Evolutionary conservation across 2,113 vertebrate species (phyloP), one percentile per base, ranked within the genome.

Genomic region (Prunella himalayana): DNA sequence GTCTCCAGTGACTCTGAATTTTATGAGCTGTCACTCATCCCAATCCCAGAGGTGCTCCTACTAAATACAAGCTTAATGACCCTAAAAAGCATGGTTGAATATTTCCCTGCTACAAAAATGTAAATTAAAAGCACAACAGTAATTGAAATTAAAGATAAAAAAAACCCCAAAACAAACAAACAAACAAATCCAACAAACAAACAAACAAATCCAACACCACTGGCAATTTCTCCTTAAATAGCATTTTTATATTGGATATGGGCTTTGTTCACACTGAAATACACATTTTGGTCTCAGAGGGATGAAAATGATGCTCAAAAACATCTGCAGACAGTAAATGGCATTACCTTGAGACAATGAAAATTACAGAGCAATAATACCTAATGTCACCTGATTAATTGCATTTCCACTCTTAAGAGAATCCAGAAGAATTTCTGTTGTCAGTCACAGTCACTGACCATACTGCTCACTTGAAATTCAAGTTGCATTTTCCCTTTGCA

Each of bases 1-100:
- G 59, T 82, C 82, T 91, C 84, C 50, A 91, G 27, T 47, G 59
- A 25, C 79, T 92, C 61, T 5, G 22, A 57, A 80, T 90, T 94
- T 95, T 85, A 85, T 47, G 54, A 82, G 50, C 82, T 85, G 84
- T 57, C 84, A 85, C 35, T 95, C 82, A 85, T 86, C 78, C 45
- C 31, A 80, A 15, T 86, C 90, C 81, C 91, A 94, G 59, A 90
- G 91, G 54, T 65, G 39, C 6, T 30, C 7, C 66, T 35, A 33
- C 35, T 72, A 93, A 90, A 89, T 49, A 84, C 15, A 81, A 75
- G 41, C 25, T 66, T 86, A 88, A 92, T 90, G 68, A 92, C 30
- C 54, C 28, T 51, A 39, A 53, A 76, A 95, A 85, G 53, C 21
- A 69, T 2, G 20, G 31, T 4, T 87, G 66, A 82, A 72, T 87